Percentiles rank a stretch among this genome's conserved stretches.
Conservation (phyloP, 1,140 invertebrate species). For the Pantala flavescens region DNA sequence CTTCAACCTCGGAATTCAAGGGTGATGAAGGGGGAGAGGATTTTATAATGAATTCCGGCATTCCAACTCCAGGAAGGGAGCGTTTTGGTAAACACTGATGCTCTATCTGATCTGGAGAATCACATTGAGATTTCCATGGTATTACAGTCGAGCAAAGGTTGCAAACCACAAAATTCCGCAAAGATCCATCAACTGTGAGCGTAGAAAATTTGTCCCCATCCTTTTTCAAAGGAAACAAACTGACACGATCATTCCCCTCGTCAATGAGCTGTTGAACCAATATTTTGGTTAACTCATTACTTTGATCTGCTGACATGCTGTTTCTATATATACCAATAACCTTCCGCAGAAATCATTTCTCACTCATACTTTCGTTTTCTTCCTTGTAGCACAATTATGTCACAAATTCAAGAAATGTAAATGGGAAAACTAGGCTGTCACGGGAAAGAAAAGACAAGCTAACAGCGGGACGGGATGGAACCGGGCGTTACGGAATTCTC, state of each 20-base stretch:
- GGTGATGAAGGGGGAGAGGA: not conserved
- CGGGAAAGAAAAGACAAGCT: not conserved
- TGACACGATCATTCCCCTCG: not conserved
- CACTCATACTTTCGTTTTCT: too few species aligned
- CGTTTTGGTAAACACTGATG: too few species aligned
- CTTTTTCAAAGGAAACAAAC: not conserved
- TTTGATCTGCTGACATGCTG: too few species aligned
- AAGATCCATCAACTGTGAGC: not conserved
- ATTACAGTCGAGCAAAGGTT: not conserved
- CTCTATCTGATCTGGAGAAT: not conserved
- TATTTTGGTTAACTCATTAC: too few species aligned
- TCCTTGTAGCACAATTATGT: too few species aligned
- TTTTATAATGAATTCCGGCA: not conserved
- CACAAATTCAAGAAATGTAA: too few species aligned
- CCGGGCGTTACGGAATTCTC: not conserved
- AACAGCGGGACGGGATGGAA: not conserved
- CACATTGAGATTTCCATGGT: not conserved
- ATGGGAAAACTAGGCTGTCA: not conserved
- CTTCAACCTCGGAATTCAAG: not conserved
- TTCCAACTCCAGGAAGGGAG: too few species aligned
- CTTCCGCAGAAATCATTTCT: too few species aligned
- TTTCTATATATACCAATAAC: too few species aligned
- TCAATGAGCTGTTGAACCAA: not conserved
- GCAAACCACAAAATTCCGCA: not conserved
- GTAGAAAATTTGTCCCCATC: not conserved